Base-by-base conservation (phyloP, 1,140 invertebrate species). In the Eriosoma lanigerum region DNA sequence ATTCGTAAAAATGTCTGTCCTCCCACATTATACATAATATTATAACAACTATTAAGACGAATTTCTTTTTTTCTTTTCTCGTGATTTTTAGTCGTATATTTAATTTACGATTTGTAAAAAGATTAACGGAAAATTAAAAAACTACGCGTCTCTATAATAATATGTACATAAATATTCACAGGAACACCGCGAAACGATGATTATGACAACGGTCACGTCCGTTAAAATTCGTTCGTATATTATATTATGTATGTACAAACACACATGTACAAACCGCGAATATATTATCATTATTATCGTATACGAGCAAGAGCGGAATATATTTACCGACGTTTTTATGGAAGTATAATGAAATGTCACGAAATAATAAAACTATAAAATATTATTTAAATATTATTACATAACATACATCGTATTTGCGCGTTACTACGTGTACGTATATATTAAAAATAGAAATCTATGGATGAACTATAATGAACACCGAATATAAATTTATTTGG, bases 191-290 rank as follows among this genome's bases (percentile, higher is more conserved):
- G 17, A 5, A 6, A 70, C 73, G 38, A 76, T 24, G 73, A 46
- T 76, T 60, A 44, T 76, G 73, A 76, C 54, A 46, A 76, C 52
- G 73, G 73, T 76, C 73, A 76, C 73, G 73, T 76, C 66, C 24
- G 46, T 50, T 26, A 26, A 44, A 50, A n/a, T 50, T 17, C 24
- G 44, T 50, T 15, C 1, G 44, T 50, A 50, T 50, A 70, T 6
- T n/a, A 50, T 70, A 70, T 68, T 64, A 38, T n/a, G 26, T 38
- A 64, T n/a, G 29, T 32, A 38, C 32, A 38, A 38, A 8, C 32
- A 8, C n/a, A 54, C 21, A 10, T 48, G 46, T 48, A 70, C n/a
- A 44, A 66, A 44, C n/a, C 62, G 32, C 38, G 62, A 66, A 66
- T 66, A 66, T 44, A 66, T 44, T 66, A 66, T 64, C 29, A 29